These are phyloP conservation scores for Drosophila neocordata DNA, from an alignment of 1,140 invertebrate genomes.

Conservation along the genomic window DNA sequence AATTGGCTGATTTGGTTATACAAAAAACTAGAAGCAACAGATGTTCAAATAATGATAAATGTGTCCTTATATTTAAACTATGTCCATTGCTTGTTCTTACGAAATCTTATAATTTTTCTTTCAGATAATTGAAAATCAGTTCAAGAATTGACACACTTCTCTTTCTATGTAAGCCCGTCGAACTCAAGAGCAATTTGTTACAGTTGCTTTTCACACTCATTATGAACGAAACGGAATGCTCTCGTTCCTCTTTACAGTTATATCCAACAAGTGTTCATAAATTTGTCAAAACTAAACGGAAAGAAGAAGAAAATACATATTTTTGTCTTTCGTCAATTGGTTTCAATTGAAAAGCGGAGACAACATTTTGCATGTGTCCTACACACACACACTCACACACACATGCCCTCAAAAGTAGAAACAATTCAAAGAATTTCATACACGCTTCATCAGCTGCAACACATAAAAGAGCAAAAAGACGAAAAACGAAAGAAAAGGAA, in stretches of 20 bases:
- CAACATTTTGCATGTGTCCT: conserved; percentile 12
- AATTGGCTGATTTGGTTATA: too few species aligned
- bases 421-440: conserved; percentile 18
- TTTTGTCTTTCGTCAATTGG: conserved; percentile 15
- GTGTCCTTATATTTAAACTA: too few species aligned
- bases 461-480: conserved; percentile 14
- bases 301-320: conserved; percentile 3
- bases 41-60: too few species aligned
- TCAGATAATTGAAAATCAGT: conserved; percentile 3
- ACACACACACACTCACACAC: conserved; percentile 1
- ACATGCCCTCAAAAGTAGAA: conserved; percentile 5
- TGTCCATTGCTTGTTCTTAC: too few species aligned
- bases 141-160: neutral
- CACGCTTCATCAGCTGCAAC: conserved; percentile 16
- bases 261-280: conserved; percentile 9
- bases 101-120: too few species aligned
- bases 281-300: conserved; percentile 7
- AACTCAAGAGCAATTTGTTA: neutral
- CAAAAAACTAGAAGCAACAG: too few species aligned
- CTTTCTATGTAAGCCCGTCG: neutral
- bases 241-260: neutral
- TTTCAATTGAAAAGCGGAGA: conserved; percentile 16
- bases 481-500: conserved; percentile 1
- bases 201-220: conserved; percentile 12
- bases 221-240: neutral